Evolutionary conservation across 2,113 vertebrate species (phyloP).

Genomic region (Orientallactaga bullata): DNA sequence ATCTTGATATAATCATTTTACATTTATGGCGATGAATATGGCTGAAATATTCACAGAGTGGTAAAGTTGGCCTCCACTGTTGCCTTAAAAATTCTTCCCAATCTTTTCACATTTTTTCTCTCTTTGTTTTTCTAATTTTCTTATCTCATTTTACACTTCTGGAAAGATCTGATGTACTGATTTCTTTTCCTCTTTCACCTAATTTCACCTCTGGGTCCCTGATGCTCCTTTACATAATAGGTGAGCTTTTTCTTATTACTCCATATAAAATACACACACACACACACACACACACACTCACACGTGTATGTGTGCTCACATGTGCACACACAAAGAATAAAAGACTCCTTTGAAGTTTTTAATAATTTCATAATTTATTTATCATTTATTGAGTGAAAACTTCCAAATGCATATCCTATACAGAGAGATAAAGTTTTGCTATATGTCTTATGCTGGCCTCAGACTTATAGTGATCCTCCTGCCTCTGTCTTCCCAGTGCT

Average conservation of each 20-base stretch:
- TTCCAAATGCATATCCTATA: neutral
- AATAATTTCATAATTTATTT: neutral
- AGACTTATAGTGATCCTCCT: neutral
- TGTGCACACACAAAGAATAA: neutral
- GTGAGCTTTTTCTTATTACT: neutral
- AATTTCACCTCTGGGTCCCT: neutral
- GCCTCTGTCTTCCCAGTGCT: neutral
- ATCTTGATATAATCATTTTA: neutral
- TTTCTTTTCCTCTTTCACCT: neutral
- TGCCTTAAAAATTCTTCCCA: neutral
- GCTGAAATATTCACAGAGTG: neutral
- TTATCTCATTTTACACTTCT: neutral
- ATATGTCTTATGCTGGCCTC: neutral
- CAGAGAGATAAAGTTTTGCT: neutral
- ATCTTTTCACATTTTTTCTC: slow-evolving; percentile 4
- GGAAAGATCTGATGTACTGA: neutral
- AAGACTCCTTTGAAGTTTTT: neutral
- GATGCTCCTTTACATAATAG: slow-evolving; percentile 8
- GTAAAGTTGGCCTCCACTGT: neutral
- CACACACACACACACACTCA: neutral
- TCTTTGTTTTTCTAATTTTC: neutral
- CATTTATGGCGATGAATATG: neutral
- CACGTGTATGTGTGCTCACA: neutral
- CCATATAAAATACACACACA: neutral
- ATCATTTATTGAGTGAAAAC: neutral